Evolutionary conservation across 1,140 invertebrate genomes (phyloP), one percentile per base, ranked within the genome.

Genomic region (Formica exsecta): DNA sequence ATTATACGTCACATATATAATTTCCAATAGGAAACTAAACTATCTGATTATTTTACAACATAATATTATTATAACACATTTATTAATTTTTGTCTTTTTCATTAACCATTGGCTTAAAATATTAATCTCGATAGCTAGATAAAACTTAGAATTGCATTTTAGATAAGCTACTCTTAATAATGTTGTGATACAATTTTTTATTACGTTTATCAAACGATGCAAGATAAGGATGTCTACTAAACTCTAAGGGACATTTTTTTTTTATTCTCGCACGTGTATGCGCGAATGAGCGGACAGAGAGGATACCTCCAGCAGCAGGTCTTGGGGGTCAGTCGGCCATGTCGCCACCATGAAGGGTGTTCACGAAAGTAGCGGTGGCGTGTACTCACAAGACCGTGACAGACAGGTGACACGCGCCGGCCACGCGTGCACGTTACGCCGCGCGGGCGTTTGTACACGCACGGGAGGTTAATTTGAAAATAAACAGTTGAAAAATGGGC

Each of bases 381-480:
- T 88, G 90, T 77, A 92, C 85, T 91, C 93, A 92, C 88, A 91
- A 90, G 92, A 94, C 86, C 94, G 91, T 94, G 91, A 94, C 94
- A 92, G 94, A 95, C 94, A 95, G 94, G 94, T 95, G 94, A 94
- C 94, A 95, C 94, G 94, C 93, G 94, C 87, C 91, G 73, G 92
- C 88, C 92, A 94, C 92, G 92, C 92, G 92, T 91, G 90, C 88
- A 73, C 87, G 87, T 86, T 77, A 83, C 89, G 70, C 62, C 59
- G 57, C 54, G 44, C 59, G 64, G 36, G 54, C 54, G 54, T 75
- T 88, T 86, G 74, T 36, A 38, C 54, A 54, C 54, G 68, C 68
- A 80, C 68, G 61, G 64, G 68, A 84, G 85, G 90, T 93, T 92
- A 91, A 92, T 91, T 92, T 87, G 73, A 90, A 81, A 90, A 92